phyloP scores from a whole-genome alignment of 2,888 invertebrate genomes.

The Ophion ventricosus region DNA sequence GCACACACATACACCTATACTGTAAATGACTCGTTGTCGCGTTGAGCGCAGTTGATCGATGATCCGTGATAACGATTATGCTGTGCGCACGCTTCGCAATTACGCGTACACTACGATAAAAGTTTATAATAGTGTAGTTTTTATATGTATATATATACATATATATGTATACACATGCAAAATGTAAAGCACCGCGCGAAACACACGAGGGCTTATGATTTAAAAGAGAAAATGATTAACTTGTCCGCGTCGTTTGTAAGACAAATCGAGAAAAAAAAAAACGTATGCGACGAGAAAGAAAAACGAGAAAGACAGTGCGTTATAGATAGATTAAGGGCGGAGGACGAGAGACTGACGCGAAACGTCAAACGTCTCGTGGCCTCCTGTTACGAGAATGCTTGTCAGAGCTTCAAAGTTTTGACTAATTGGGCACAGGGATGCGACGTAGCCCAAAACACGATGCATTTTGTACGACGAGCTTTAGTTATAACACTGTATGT shows the following conservation, averaged over 20 bases:
- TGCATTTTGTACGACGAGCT: conserved; percentile 71
- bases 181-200: conserved; percentile 16
- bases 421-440: conserved; percentile 21
- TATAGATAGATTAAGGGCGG: conserved; percentile 44
- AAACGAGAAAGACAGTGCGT: conserved; percentile 18
- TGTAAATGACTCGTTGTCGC: conserved; percentile 46
- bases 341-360: conserved; percentile 29
- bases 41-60: conserved; percentile 41
- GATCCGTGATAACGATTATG: conserved; percentile 20
- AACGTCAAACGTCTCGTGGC: conserved; percentile 50
- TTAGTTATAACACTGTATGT: conserved; percentile 69
- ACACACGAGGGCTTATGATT: conserved; percentile 10
- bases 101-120: conserved; percentile 21
- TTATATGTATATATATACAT: background rate
- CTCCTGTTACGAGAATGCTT: conserved; percentile 27
- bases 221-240: background rate
- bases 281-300: conserved; percentile 1
- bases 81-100: conserved; percentile 44
- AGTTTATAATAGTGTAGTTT: conserved; percentile 35
- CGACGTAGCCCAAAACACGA: conserved; percentile 45
- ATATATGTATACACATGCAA: background rate
- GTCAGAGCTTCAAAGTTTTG: conserved; percentile 39
- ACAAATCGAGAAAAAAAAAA: conserved; percentile 6
- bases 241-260: conserved; percentile 1
- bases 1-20: conserved; percentile 3